Evolutionary conservation across 23 tunicate genomes (phyloP).

Genomic region (Pegea sp.): DNA sequence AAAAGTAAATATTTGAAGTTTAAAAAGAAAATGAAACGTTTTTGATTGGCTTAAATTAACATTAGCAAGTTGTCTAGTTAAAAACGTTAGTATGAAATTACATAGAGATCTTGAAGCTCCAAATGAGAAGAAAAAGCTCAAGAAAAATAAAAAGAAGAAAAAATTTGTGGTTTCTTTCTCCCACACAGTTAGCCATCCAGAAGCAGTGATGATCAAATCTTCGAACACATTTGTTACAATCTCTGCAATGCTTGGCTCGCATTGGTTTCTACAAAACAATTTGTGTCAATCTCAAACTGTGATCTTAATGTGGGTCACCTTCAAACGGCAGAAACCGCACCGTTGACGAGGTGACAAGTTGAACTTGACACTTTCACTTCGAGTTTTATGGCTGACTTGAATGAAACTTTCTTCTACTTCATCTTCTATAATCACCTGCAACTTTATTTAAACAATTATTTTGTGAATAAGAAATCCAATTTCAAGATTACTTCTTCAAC

Average conservation of each 20-base stretch:
- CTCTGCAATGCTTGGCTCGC: constrained; percentile 76
- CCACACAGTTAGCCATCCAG: constrained; percentile 85
- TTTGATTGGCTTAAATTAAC: background rate
- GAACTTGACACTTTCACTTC: constrained; percentile 4
- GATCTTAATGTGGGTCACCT: constrained; percentile 14
- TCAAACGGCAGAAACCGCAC: constrained; percentile 79
- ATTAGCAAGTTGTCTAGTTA: background rate
- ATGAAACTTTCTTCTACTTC: constrained; percentile 20
- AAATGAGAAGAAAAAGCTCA: constrained; percentile 14
- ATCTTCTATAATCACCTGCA: background rate
- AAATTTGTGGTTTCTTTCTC: constrained; percentile 73
- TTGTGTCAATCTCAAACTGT: background rate
- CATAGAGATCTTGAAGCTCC: constrained; percentile 63
- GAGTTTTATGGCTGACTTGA: constrained; percentile 4
- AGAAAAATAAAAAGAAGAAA: constrained; percentile 30
- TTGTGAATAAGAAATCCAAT: too few species aligned
- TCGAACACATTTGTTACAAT: constrained; percentile 75
- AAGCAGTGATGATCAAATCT: constrained; percentile 90
- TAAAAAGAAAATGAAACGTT: too few species aligned
- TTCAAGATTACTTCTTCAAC: constrained; percentile 46
- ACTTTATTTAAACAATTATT: background rate
- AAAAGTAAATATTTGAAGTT: background rate
- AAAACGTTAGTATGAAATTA: constrained; percentile 8
- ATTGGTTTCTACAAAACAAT: constrained; percentile 34
- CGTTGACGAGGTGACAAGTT: constrained; percentile 73